Base-by-base conservation (phyloP, 1,140 invertebrate genomes). In the Meloidogyne floridensis region DNA sequence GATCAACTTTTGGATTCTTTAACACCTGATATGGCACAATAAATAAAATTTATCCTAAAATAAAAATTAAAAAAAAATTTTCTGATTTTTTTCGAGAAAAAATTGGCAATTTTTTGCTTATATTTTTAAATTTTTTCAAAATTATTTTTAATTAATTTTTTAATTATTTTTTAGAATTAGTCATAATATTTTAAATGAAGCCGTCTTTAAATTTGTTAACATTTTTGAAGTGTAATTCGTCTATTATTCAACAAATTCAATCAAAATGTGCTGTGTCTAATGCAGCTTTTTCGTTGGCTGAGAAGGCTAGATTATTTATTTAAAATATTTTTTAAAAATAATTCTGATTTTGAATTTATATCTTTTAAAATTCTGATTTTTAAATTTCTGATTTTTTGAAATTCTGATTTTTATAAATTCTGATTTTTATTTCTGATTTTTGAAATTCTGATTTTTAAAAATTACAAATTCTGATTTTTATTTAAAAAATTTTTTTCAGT, bases 1-100 rank as follows among this genome's bases (percentile, higher is more conserved):
- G 96, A 98, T 89, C 95, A 97, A 92, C 93, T 98, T 77, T 96
- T 98, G 95, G 96, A 98, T 90, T 94, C 95, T 90, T 54, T 83
- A 9, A 72, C 82, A 6, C 82, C 82, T n/a, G 82, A 83, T 32
- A 75, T 73, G 13, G n/a, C 56, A 32, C 20, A 56, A 51, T 80
- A 80, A 80, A 80, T 9, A 42, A 42, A 32, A 1, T 32, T 32
- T 32, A 32, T 32, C 2, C 2, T 32, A 32, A 32, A 32, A 32
- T 32, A 32, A 9, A 10, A 42, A 47, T 42, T 8, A 72, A 11
- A 6, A 6, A 20, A 20, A 42, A 71, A 1, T 10, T 42, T 10
- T 72, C 15, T 42, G 9, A 42, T 0, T 10, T 42, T 72, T 42
- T 42, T 72, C 2, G 10, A 42, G 13, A 11, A 72, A 11, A 11